Evolutionary conservation across 2,113 vertebrate species (phyloP).

Genomic region (Neofelis nebulosa): DNA sequence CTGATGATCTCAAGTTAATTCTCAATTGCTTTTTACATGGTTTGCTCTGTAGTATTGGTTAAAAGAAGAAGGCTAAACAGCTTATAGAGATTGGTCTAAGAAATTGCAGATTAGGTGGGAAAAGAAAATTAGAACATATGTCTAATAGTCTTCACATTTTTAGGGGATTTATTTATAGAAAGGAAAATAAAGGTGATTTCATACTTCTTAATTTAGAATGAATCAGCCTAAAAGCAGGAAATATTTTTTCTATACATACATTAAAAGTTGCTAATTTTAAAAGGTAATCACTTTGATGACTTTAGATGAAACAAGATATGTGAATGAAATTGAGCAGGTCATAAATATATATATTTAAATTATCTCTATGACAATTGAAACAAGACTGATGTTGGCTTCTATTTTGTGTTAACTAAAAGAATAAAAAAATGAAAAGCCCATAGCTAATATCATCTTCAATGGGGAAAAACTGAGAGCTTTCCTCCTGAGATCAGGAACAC

Average conservation of each 20-base stretch:
- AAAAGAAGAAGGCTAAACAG: slow-evolving; percentile 15
- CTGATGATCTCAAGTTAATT: slow-evolving; percentile 63
- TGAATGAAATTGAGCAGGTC: neutral
- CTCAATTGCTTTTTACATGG: slow-evolving; percentile 12
- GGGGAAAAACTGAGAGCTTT: too few species aligned
- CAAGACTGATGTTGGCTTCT: neutral
- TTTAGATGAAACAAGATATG: neutral
- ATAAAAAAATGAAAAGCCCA: neutral
- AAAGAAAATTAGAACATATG: slow-evolving; percentile 5
- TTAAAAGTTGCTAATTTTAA: neutral
- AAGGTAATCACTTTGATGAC: neutral
- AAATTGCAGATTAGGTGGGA: neutral
- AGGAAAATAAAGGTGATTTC: slow-evolving; percentile 22
- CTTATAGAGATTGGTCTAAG: slow-evolving; percentile 25
- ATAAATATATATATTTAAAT: neutral
- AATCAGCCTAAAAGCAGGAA: neutral
- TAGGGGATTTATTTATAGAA: neutral
- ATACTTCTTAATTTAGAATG: slow-evolving; percentile 10
- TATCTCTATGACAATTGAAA: neutral
- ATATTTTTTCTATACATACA: neutral
- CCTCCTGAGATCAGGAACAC: too few species aligned
- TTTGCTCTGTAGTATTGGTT: slow-evolving; percentile 4
- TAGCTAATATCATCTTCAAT: too few species aligned
- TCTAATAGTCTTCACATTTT: neutral
- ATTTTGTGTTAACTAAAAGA: slow-evolving; percentile 26